Base-by-base conservation (phyloP, 1,140 invertebrate species). In the Drosophila novamexicana region DNA sequence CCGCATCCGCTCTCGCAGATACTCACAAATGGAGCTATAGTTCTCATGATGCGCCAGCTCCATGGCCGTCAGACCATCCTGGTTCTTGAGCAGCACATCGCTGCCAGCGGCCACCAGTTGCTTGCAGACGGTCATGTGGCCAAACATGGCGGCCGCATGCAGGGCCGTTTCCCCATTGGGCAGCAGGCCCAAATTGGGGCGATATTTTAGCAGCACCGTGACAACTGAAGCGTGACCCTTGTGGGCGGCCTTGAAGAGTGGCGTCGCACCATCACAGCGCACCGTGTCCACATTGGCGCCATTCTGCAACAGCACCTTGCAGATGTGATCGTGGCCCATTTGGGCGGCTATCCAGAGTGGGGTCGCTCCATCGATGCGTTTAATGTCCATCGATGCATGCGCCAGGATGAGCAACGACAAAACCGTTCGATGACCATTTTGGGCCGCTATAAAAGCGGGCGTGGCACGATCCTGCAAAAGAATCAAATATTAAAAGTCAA, bases 301-400 rank as follows among this genome's bases (percentile, higher is more conserved):
- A 65, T 95, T 94, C 89, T 95, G 95, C 36, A 97, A 93, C 53
- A 99, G 93, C 69, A 96, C 93, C 61, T 95, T 94, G 29, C 97
- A 97, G 45, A 98, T 95, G 80, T 96, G 94, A 91, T 96, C 95
- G 93, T 98, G 97, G 9, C 97, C 97, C 96, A 98, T 98, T 94
- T 99, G 98, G 45, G 97, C 95, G 4, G 97, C 96, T 81, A 99
- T 98, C 97, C 97, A 98, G 44, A 99, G 94, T 37, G 98, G 96
- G 9, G 97, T 97, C 58, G 97, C 97, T 63, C 96, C 95, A 93
- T 98, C 98, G 50, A 94, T 94, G 72, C 97, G 93, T 66, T 94
- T 93, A 0, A 93, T 93, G 91, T 98, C 96, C 37, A 95, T 94
- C 66, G 94, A 93, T 6, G 96, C 97, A 65, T 96, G 95, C 32